Evolutionary conservation across 2,797 vertebrate species (phyloP).

Genomic region (Eulemur rubriventer): DNA sequence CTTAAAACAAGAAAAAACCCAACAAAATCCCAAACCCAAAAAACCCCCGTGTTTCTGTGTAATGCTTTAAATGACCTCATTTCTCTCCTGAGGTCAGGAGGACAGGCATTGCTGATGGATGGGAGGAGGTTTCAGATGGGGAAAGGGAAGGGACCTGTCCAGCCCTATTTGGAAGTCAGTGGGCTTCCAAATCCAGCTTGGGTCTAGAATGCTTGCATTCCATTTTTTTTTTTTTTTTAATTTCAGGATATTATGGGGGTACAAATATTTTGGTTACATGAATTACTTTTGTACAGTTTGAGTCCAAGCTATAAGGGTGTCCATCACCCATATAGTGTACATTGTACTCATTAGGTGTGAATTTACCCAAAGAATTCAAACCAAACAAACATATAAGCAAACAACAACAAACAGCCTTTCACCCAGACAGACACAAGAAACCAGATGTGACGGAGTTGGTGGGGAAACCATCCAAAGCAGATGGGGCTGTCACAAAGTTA

Average conservation of each 20-base stretch:
- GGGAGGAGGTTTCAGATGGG: background rate
- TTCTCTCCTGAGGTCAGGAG: background rate
- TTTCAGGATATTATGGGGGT: too few species aligned
- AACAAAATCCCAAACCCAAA: slow-evolving; percentile 55
- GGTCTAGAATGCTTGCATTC: background rate
- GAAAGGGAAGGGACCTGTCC: background rate
- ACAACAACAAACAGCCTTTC: background rate
- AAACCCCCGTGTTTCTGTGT: background rate
- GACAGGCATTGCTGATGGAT: background rate
- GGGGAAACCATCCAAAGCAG: background rate
- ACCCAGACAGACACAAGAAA: background rate
- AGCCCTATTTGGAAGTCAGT: background rate
- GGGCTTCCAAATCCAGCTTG: background rate
- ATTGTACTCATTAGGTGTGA: too few species aligned
- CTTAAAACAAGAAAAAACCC: slow-evolving; percentile 33
- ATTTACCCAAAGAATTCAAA: slow-evolving; percentile 29
- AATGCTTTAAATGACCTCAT: slow-evolving; percentile 12
- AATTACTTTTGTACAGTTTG: too few species aligned
- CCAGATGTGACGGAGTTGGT: background rate
- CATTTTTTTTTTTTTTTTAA: background rate
- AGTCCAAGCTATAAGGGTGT: too few species aligned
- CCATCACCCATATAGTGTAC: too few species aligned
- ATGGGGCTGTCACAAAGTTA: background rate
- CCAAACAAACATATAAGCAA: background rate
- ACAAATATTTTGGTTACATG: too few species aligned